Conservation (phyloP, 1,140 invertebrate genomes). For the Anoplolepis gracilipes region DNA sequence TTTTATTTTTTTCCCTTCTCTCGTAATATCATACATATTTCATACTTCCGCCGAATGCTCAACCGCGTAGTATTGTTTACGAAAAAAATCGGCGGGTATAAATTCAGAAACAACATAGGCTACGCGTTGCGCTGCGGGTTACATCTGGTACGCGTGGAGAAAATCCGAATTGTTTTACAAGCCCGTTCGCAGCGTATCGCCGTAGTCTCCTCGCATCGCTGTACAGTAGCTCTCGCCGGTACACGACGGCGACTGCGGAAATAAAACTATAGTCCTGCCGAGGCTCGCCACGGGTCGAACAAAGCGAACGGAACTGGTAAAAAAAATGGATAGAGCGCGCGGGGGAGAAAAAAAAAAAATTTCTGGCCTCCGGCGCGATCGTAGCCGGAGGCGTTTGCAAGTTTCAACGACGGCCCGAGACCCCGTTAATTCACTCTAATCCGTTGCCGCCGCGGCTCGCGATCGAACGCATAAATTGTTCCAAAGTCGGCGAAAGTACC, state of each 20-base stretch:
- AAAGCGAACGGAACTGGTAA: constrained; percentile 15
- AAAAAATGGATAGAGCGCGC: background rate
- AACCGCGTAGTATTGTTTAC: constrained; percentile 51
- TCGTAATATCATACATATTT: constrained; percentile 58
- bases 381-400: constrained; percentile 29
- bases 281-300: constrained; percentile 29
- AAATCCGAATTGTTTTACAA: constrained; percentile 50
- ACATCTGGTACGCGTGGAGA: constrained; percentile 40
- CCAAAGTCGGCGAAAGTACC: constrained; percentile 26
- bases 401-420: constrained; percentile 21
- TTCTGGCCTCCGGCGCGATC: background rate
- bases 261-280: constrained; percentile 41
- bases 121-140: constrained; percentile 15
- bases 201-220: constrained; percentile 38
- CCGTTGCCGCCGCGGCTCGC: constrained; percentile 4
- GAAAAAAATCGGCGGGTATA: constrained; percentile 44
- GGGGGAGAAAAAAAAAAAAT: constrained; percentile 26
- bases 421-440: constrained; percentile 58
- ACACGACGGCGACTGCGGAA: constrained; percentile 10
- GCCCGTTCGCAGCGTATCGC: constrained; percentile 52
- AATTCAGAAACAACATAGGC: constrained; percentile 34
- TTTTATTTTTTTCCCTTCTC: constrained; percentile 12
- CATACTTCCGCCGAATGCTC: constrained; percentile 21
- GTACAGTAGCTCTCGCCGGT: background rate
- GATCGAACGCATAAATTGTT: constrained; percentile 40